Base-by-base conservation (phyloP, 53 echinoderm and acorn worm species). In the Echinometra lucunter region DNA sequence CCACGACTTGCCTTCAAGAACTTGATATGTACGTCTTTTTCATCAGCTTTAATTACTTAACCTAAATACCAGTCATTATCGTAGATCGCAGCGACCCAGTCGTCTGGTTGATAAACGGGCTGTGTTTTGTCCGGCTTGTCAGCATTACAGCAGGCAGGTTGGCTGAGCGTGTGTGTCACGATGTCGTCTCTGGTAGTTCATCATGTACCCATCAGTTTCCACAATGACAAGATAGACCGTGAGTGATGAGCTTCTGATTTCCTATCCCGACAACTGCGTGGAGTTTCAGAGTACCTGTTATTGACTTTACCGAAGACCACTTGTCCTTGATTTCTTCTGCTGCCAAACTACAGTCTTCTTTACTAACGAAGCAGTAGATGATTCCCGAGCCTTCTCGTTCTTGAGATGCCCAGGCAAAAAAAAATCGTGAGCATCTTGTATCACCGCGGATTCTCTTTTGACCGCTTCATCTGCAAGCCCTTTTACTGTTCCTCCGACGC, bases 381-480 rank as follows among this genome's bases (percentile, higher is more conserved):
- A n/a, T n/a, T n/a, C 85, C 85, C 19, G 56, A 38, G 83, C 85
- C 37, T 74, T 58, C 81, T 1, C 94, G 80, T 92, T 96, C 96
- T 66, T 96, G 91, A 30, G 85, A 89, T 44, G 92, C 94, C 96
- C 94, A 96, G 38, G 96, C n/a, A 89, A 58, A 89, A 96, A n/a
- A 81, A 96, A 94, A 58, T 94, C 94, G 56, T 56, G 66, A 1
- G 96, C 96, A 75, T 96, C 95, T 88, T 96, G 96, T 37, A 95
- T 96, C 55, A 96, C 96, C 1, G 89, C 95, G n/a, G 88, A 78
- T 38, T 47, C 88, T 63, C 92, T 82, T 80, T 95, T 95, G 3
- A 96, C 95, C 34, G 95, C 96, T 38, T 92, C 87, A 42, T 96
- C 96, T 63, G 96, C 96, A 37, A 96, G 91, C 34, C 96, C 69